Percentiles rank a stretch among this genome's conserved stretches.
These are phyloP conservation scores for zebrafish (Danio rerio) DNA, from an alignment of 2,113 vertebrate genomes.

Conservation along the genomic window DNA sequence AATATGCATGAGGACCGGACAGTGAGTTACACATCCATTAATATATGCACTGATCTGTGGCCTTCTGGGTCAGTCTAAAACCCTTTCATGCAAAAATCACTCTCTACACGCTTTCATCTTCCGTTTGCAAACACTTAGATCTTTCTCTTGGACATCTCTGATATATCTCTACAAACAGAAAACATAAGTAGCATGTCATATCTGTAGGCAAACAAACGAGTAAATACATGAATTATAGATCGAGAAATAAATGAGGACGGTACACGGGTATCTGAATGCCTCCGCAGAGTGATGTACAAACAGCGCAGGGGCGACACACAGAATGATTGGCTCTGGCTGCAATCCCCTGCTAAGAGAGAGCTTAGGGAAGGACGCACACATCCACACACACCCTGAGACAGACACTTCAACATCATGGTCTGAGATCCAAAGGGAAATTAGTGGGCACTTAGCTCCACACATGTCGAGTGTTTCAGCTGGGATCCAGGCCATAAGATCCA, in stretches of 20 bases:
- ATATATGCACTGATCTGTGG: slow-evolving; percentile 57
- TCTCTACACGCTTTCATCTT: slow-evolving; percentile 50
- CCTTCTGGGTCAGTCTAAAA: slow-evolving; percentile 49
- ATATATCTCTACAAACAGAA: slow-evolving; percentile 60
- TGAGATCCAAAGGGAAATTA: slow-evolving; percentile 74
- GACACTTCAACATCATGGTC: slow-evolving; percentile 51
- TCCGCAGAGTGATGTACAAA: slow-evolving; percentile 47
- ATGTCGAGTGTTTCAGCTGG: slow-evolving; percentile 67
- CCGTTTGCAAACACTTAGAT: slow-evolving; percentile 47
- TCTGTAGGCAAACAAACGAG: slow-evolving; percentile 57
- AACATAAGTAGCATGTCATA: slow-evolving; percentile 54
- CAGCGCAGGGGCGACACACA: slow-evolving; percentile 30
- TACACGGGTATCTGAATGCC: slow-evolving; percentile 31
- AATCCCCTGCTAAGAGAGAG: slow-evolving; percentile 24
- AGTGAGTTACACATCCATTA: slow-evolving; percentile 51
- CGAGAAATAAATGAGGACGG: slow-evolving; percentile 45
- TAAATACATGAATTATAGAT: slow-evolving; percentile 58
- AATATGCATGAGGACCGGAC: slow-evolving; percentile 59
- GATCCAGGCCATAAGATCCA: slow-evolving; percentile 68
- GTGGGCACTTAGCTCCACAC: slow-evolving; percentile 70
- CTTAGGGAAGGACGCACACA: slow-evolving; percentile 40
- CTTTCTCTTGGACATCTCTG: slow-evolving; percentile 51
- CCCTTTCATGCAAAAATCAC: slow-evolving; percentile 43
- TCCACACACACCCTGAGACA: slow-evolving; percentile 39
- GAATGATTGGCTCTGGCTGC: slow-evolving; percentile 37